Evolutionary conservation across 2,888 invertebrate species (phyloP), one percentile per base, ranked within the genome.

Genomic region (Galerucella nymphaeae): DNA sequence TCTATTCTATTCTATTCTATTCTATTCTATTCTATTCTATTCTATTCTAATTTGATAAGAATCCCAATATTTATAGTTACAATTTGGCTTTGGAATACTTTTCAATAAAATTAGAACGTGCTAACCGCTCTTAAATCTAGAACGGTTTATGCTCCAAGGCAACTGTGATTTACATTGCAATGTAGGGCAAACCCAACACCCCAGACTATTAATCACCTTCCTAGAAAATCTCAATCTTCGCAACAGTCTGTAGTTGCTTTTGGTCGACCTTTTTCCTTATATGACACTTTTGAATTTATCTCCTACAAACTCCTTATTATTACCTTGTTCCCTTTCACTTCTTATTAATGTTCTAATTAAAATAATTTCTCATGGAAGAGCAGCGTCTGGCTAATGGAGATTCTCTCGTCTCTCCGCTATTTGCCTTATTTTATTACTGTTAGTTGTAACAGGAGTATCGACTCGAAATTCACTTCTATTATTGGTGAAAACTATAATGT

Each of bases 321-420:
- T 67, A 59, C 59, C 67, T 58, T 66, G 58, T 57, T 45, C 45
- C 57, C 58, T 55, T 59, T 14, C 67, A 48, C 8, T 3, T 10
- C 45, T 67, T 67, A 67, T 67, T 67, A 67, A 67, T 67, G 67
- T 38, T 30, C 59, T 59, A 67, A 66, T 66, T 66, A 66, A 58
- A 66, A 57, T 66, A 58, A 58, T 66, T 66, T 58, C 66, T 66
- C 57, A 66, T 57, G 57, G 20, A 20, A 66, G 53, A 55, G 16
- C 57, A 66, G 20, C 55, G 38, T 20, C 57, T 57, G 57, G 45
- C n/a, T 66, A 58, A 66, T 58, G 58, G 66, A 5, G 20, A 4
- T 14, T 55, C 23, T 66, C 58, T 42, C 57, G 20, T 57, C 45
- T 16, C 20, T 42, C 18, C 42, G 20, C 23, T 16, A 14, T 59